These are phyloP conservation scores for Ptychoptera albimana DNA, from an alignment of 2,888 invertebrate genomes.

Conservation along the genomic window DNA sequence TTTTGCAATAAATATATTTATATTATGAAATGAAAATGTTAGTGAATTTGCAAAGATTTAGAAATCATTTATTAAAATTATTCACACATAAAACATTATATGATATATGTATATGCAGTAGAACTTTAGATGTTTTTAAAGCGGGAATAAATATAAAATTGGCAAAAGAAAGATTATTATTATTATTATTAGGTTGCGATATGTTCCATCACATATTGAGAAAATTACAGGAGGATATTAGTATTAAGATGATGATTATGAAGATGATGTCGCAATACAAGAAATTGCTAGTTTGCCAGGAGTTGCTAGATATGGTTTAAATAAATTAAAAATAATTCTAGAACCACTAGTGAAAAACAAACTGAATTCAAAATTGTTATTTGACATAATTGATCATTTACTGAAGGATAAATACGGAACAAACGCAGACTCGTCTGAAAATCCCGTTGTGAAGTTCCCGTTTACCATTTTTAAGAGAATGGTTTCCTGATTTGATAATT, in stretches of 20 bases:
- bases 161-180: too few relatives aligned
- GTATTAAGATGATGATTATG: constrained; percentile 52
- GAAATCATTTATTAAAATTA: too few relatives aligned
- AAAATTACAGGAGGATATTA: constrained; percentile 63
- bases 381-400: constrained; percentile 65
- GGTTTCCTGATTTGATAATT: constrained; percentile 68
- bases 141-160: too few relatives aligned
- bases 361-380: constrained; percentile 68
- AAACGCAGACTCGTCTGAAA: constrained; percentile 59
- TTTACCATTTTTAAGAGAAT: constrained; percentile 49
- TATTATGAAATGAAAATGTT: too few relatives aligned
- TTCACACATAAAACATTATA: too few relatives aligned
- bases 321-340: constrained; percentile 52
- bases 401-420: constrained; percentile 59
- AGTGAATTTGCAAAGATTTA: too few relatives aligned
- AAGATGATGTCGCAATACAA: constrained; percentile 61
- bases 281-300: constrained; percentile 81
- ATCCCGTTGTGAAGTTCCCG: constrained; percentile 77
- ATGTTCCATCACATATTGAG: constrained; percentile 74
- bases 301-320: constrained; percentile 67
- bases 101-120: too few relatives aligned
- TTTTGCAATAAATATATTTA: too few relatives aligned
- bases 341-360: constrained; percentile 58
- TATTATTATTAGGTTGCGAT: constrained; percentile 68
- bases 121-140: too few relatives aligned